Percentiles rank a stretch among this genome's conserved stretches.
Conservation (phyloP, 2,888 invertebrate genomes). For the Ophioninae sp. region DNA sequence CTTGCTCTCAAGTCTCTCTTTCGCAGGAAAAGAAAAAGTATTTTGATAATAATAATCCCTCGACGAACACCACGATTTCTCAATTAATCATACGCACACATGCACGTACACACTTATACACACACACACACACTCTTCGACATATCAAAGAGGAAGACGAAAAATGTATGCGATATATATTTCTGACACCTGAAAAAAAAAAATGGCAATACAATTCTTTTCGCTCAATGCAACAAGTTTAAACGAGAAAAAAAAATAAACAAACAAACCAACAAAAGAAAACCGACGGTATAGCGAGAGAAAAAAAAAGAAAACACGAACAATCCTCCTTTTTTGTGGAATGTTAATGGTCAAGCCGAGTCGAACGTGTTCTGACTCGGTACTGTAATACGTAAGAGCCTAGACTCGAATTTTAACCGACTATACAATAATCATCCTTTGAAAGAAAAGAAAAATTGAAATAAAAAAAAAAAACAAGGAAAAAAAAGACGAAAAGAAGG, state of each 20-base stretch:
- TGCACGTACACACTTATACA: conserved; percentile 9
- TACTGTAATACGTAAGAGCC: conserved; percentile 45
- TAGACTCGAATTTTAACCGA: conserved; percentile 42
- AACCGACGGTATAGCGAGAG: conserved; percentile 28
- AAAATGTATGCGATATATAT: conserved; percentile 56
- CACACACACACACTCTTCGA: conserved; percentile 47
- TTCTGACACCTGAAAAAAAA: conserved; percentile 77
- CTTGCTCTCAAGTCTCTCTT: conserved; percentile 56
- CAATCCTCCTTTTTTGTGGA: conserved; percentile 38
- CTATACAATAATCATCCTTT: conserved; percentile 38
- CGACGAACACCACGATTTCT: conserved; percentile 56
- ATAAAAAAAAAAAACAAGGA: conserved; percentile 20
- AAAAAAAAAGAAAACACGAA: conserved; percentile 37
- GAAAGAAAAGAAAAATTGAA: conserved; percentile 14
- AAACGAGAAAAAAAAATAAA: no score
- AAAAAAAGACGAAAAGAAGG: no score
- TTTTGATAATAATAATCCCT: conserved; percentile 67
- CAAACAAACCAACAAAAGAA: conserved; percentile 55
- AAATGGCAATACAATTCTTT: conserved; percentile 75
- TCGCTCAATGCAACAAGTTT: no score
- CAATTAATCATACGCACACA: conserved; percentile 25
- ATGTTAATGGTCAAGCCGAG: conserved; percentile 40
- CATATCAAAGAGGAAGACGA: conserved; percentile 56
- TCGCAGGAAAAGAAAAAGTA: conserved; percentile 63
- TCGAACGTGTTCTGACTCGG: conserved; percentile 36